These are phyloP conservation scores for Aphis gossypii DNA, from an alignment of 1,140 invertebrate genomes.

Conservation along the genomic window DNA sequence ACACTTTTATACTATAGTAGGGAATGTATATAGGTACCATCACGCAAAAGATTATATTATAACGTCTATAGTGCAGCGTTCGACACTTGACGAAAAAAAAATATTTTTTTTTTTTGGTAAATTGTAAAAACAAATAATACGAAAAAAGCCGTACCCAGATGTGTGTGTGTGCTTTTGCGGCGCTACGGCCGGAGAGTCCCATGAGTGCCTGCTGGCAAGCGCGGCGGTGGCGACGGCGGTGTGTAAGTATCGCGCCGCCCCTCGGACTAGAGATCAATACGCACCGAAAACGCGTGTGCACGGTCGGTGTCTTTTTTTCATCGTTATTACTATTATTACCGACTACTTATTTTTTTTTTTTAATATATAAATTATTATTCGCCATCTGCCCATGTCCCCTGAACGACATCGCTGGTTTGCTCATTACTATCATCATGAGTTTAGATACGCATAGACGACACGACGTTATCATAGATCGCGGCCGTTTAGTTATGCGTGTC, in stretches of 20 bases:
- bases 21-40: background rate
- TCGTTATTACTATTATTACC: background rate
- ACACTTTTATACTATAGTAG: background rate
- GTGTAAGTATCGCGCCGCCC: slow-evolving; percentile 48
- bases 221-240: background rate
- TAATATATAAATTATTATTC: background rate
- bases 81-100: background rate
- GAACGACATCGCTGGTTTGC: background rate
- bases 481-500: background rate
- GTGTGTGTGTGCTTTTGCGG: background rate
- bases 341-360: background rate
- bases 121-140: background rate
- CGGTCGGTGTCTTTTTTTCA: slow-evolving; percentile 20
- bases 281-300: slow-evolving; percentile 33
- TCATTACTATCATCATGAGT: background rate
- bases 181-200: background rate
- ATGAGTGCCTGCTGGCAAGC: slow-evolving; percentile 44
- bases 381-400: background rate
- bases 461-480: background rate
- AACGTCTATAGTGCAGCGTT: background rate
- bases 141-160: background rate
- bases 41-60: background rate
- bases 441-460: too few relatives aligned
- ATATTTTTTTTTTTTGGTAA: background rate
- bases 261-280: slow-evolving; percentile 55